A percentile compares a stretch with the other conserved stretches of the same genome.
Conservation (phyloP, 2,113 vertebrate species). For the Gavialis gangeticus region DNA sequence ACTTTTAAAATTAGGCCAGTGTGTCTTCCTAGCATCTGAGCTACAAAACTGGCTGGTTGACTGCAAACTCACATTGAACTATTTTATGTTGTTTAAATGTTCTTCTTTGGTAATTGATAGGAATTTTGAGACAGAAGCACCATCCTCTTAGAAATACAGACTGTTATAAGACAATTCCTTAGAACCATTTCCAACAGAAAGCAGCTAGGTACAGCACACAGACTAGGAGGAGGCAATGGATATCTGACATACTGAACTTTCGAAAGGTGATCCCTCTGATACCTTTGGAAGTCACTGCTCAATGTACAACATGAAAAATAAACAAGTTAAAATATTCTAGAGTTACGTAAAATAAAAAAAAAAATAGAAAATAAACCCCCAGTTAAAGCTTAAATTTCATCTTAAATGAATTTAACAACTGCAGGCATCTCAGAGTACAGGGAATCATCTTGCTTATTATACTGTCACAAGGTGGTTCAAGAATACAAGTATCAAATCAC, state of each 20-base stretch:
- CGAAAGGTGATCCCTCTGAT: background rate
- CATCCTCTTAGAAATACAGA: background rate
- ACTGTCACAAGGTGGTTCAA: too few relatives aligned
- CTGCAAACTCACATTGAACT: background rate
- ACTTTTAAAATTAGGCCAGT: rapidly evolving
- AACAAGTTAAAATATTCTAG: background rate
- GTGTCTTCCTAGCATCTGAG: background rate
- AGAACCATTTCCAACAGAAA: background rate
- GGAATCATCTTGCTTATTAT: too few relatives aligned
- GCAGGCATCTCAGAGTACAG: background rate
- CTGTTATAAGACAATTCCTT: background rate
- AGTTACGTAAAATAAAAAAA: background rate
- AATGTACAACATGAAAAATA: background rate
- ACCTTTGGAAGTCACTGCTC: too few relatives aligned
- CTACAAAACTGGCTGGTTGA: background rate
- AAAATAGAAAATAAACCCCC: background rate
- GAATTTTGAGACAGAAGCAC: background rate
- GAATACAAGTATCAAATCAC: too few relatives aligned
- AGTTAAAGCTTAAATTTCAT: background rate
- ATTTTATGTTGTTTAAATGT: background rate
- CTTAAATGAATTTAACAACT: background rate
- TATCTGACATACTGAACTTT: background rate
- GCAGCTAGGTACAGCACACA: background rate
- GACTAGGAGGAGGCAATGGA: background rate
- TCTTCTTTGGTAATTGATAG: background rate